These are phyloP conservation scores for Electrona antarctica DNA, from an alignment of 2,113 vertebrate species.

Conservation along the genomic window DNA sequence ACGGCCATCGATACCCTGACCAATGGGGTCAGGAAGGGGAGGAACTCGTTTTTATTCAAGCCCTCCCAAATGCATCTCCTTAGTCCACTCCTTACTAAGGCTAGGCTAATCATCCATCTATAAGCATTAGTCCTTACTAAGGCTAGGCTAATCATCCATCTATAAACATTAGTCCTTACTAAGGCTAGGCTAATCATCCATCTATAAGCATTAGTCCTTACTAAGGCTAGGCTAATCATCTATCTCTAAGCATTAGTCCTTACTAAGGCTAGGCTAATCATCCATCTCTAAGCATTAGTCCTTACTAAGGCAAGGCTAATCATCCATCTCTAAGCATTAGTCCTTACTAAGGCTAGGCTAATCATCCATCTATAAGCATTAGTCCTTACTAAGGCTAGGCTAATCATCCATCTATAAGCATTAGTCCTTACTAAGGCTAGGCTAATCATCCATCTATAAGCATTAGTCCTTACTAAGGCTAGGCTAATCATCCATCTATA, in stretches of 20 bases:
- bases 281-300: no score
- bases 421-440: no score
- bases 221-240: slow-evolving; percentile 25
- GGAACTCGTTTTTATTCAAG: slow-evolving; percentile 67
- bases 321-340: neutral
- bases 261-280: no score
- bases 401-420: slow-evolving; percentile 6
- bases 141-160: slow-evolving; percentile 19
- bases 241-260: neutral
- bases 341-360: no score
- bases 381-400: slow-evolving; percentile 26
- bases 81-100: slow-evolving; percentile 20
- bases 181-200: no score
- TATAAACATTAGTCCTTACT: no score
- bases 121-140: slow-evolving; percentile 13
- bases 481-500: slow-evolving; percentile 11
- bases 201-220: neutral
- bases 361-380: no score
- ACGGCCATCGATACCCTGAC: slow-evolving; percentile 74
- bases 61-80: slow-evolving; percentile 38
- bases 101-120: neutral
- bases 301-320: slow-evolving; percentile 33
- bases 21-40: slow-evolving; percentile 65
- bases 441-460: no score
- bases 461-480: slow-evolving; percentile 21